Conservation (phyloP, 2,888 invertebrate species). For the Phengaris alcon region DNA sequence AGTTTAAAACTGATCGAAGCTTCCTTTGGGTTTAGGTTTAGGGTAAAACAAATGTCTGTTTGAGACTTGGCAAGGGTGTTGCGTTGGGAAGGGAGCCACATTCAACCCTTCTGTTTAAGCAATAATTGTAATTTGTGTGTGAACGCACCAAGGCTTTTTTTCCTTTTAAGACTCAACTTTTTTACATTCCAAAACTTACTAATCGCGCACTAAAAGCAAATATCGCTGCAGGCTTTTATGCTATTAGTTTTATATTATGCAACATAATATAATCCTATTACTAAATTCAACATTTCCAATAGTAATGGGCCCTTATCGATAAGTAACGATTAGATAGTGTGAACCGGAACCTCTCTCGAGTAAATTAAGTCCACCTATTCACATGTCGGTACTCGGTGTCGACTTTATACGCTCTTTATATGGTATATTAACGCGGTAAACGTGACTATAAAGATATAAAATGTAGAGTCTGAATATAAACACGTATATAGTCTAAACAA, state of each 20-base stretch:
- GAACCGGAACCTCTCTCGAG: constrained; percentile 67
- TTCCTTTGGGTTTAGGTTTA: not conserved
- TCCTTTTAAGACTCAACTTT: no score
- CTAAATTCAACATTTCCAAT: constrained; percentile 50
- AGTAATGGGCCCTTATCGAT: constrained; percentile 39
- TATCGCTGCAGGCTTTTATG: constrained; percentile 42
- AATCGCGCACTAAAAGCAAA: not conserved
- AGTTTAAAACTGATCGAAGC: not conserved
- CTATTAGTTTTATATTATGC: constrained; percentile 38
- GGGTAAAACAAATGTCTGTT: constrained; percentile 7
- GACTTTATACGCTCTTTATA: constrained; percentile 59
- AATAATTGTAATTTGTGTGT: not conserved
- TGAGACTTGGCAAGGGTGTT: not conserved
- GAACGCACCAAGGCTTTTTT: not conserved
- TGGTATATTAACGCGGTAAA: constrained; percentile 63
- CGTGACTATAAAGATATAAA: not conserved
- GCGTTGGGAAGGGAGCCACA: not conserved
- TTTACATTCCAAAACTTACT: no score
- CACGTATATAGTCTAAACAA: no score
- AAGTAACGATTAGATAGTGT: constrained; percentile 68
- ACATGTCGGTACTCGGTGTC: constrained; percentile 66
- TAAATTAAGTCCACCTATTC: constrained; percentile 77
- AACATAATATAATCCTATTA: constrained; percentile 8
- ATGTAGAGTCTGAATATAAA: no score
- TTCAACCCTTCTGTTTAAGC: not conserved